phyloP scores from a whole-genome alignment of 2,113 vertebrate species.

The Pitta sordida region DNA sequence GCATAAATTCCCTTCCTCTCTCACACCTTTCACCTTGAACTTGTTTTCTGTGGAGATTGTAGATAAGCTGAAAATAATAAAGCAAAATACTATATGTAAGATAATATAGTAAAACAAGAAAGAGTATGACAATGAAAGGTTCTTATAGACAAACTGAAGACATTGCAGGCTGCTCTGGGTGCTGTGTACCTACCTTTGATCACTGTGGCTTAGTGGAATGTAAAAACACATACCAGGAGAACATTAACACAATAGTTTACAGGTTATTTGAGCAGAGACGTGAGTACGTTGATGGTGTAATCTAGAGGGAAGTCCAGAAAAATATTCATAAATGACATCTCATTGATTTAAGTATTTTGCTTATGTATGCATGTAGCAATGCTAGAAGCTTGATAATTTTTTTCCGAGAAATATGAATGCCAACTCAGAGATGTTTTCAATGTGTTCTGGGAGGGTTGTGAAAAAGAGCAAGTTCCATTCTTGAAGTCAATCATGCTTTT shows the following conservation, averaged over 20 bases:
- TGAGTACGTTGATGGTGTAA: background rate
- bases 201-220: background rate
- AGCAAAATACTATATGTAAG: background rate
- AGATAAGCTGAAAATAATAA: background rate
- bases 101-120: background rate
- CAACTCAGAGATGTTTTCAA: background rate
- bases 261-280: background rate
- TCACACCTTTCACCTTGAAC: background rate
- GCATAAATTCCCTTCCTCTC: background rate
- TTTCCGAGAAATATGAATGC: background rate
- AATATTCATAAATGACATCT: background rate
- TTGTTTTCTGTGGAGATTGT: background rate
- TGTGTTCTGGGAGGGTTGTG: background rate
- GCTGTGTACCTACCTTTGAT: background rate
- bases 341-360: background rate
- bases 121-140: background rate
- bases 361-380: background rate
- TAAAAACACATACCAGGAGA: background rate
- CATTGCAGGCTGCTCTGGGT: background rate
- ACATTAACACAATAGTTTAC: background rate
- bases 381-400: background rate
- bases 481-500: background rate
- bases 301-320: background rate
- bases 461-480: background rate
- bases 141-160: background rate